Base-by-base conservation (phyloP, 2,113 vertebrate species). In the Todiramphus saurophagus region DNA sequence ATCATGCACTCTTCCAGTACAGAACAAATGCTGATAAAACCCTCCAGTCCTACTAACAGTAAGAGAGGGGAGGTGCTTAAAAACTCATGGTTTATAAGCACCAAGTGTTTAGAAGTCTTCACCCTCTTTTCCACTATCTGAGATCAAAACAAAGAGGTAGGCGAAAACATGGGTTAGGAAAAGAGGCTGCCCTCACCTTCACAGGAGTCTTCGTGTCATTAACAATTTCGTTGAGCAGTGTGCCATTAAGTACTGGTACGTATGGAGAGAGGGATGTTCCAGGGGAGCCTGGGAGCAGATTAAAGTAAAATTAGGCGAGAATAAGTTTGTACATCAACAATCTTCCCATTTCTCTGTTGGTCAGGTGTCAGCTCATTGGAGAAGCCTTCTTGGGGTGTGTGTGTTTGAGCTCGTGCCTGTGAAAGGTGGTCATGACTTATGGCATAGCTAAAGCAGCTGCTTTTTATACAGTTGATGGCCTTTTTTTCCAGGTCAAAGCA, bases 181-280 rank as follows among this genome's bases (percentile, higher is more conserved):
- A 62, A 63, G 5, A 64, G 43, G 30, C 33, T 7, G 41, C 67
- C 11, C 92, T 97, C 91, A 99, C 98, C 97, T 97, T 97, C 81
- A 96, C 85, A 31, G 96, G 90, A 21, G 83, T 93, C 88, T 93
- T 97, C 7, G 96, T 98, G 62, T 94, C 97, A 0, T 97, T 98
- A 14, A 94, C 86, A 33, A 95, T 96, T 50, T 98, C 96, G 0
- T 97, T 98, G 25, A 97, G 93, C 44, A 98, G 7, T 1, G 90
- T 97, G 44, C 96, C 95, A 1, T 94, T 97, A 37, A 96, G 89
- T 31, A 87, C 63, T 11, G 80, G 59, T 58, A 59, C 37, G 13
- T 93, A 78, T 0, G 96, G 75, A 63, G 80, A n/a, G 1, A 83
- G 27, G 8, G 93, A 77, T 53, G 87, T n/a, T 25, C 30, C 72